Evolutionary conservation across 2,888 invertebrate species (phyloP).

Genomic region (Diadromus collaris): DNA sequence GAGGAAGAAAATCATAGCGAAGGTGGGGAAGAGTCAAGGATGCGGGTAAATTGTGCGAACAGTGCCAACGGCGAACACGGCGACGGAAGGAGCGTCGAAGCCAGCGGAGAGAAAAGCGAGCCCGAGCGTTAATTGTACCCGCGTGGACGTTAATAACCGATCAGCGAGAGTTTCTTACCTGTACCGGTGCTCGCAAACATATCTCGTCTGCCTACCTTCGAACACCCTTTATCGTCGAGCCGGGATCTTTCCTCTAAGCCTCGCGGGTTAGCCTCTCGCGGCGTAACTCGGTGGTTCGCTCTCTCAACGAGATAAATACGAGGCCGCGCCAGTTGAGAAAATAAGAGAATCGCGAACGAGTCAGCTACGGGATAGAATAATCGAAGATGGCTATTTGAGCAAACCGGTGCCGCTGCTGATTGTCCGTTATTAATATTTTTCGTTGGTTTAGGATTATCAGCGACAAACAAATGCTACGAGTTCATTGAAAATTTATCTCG

Average conservation of each 20-base stretch:
- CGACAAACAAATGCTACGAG: background rate
- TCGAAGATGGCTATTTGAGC: slow-evolving; percentile 24
- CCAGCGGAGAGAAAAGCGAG: slow-evolving; percentile 26
- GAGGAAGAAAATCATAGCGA: slow-evolving; percentile 4
- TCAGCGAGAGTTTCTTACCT: slow-evolving; percentile 53
- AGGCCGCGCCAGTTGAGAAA: slow-evolving; percentile 14
- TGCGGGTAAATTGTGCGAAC: slow-evolving; percentile 44
- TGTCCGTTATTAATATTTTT: background rate
- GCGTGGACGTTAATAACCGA: slow-evolving; percentile 71
- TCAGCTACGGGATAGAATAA: slow-evolving; percentile 24
- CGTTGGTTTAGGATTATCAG: background rate
- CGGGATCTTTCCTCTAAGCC: slow-evolving; percentile 47
- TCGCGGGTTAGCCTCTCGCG: slow-evolving; percentile 33
- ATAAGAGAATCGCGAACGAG: slow-evolving; percentile 36
- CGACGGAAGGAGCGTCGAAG: slow-evolving; percentile 24
- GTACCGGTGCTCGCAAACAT: slow-evolving; percentile 22
- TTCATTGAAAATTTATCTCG: background rate
- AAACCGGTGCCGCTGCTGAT: slow-evolving; percentile 25
- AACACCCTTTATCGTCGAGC: slow-evolving; percentile 46
- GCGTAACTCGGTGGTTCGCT: slow-evolving; percentile 59
- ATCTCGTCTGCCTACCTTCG: slow-evolving; percentile 1
- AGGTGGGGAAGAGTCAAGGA: slow-evolving; percentile 39
- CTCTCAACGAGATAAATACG: slow-evolving; percentile 54
- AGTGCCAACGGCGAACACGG: slow-evolving; percentile 46
- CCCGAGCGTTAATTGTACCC: slow-evolving; percentile 70